phyloP scores from a whole-genome alignment of 2,113 vertebrate species.

The Aythya baeri region DNA sequence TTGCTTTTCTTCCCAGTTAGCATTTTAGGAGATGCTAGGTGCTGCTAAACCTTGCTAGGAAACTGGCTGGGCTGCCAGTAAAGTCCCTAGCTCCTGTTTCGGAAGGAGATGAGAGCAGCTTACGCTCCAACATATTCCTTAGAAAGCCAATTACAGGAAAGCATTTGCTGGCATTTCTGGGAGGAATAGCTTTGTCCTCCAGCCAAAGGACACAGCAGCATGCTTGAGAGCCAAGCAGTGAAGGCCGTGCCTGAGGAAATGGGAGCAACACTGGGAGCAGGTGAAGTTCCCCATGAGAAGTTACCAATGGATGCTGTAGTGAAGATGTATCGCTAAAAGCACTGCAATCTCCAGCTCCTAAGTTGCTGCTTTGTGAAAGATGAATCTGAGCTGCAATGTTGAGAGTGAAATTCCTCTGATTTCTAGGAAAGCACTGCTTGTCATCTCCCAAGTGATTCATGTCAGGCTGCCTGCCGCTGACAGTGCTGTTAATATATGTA shows the following conservation, averaged over 20 bases:
- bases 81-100: background rate
- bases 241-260: background rate
- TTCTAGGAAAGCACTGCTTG: background rate
- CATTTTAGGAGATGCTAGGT: background rate
- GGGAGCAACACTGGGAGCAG: background rate
- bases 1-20: conserved; percentile 7
- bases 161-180: background rate
- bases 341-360: background rate
- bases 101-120: background rate
- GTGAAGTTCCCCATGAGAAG: background rate
- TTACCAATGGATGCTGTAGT: rapidly evolving
- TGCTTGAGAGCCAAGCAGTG: background rate
- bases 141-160: background rate
- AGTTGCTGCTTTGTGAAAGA: background rate
- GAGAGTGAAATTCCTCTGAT: background rate
- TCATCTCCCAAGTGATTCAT: background rate
- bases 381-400: rapidly evolving
- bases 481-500: background rate
- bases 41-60: background rate
- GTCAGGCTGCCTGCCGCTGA: background rate
- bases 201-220: background rate
- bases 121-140: background rate
- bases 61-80: background rate
- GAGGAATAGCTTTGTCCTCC: background rate
- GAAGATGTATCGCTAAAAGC: background rate